Evolutionary conservation across 2,797 vertebrate species (phyloP), one percentile per base, ranked within the genome.

Genomic region (Melanotaenia trifasciata): DNA sequence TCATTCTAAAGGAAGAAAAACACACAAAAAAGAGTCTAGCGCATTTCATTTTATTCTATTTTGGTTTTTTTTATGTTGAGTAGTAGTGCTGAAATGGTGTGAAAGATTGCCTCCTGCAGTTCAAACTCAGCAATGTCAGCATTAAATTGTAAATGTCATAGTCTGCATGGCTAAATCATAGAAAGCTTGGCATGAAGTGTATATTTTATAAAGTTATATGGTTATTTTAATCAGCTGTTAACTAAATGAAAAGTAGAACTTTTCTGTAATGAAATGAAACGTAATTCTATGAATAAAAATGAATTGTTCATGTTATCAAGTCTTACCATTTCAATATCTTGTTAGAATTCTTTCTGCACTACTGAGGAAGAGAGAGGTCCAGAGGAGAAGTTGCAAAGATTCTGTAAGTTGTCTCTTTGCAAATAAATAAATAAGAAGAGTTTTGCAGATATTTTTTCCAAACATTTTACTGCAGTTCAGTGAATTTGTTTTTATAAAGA

Each of bases 91-190:
- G n/a, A n/a, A 87, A 76, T 26, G n/a, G 61, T 43, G 71, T 68
- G 16, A 36, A 18, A 76, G 59, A 76, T 56, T 67, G 68, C 83
- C 85, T 40, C 78, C 89, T 84, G 70, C 79, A 72, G 86, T 68
- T 64, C 53, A 81, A 62, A 76, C 0, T 43, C 22, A 18, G 67
- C 51, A 64, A 80, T 66, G 84, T 66, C 87, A 80, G 62, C 51
- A 71, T 22, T 28, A 65, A n/a, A 76, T 67, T 56, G 38, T 58
- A 59, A 50, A 30, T 33, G 16, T 22, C 7, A 50, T 57, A 28
- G 38, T 14, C 54, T 22, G 54, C 22, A 32, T 51, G 5, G 36
- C 20, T 13, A 22, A n/a, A 30, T 12, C 12, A 30, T 28, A 35
- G 18, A 11, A 53, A 32, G 32, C 67, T 16, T 12, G 73, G 66